These are phyloP conservation scores for Eudorcas thomsonii DNA, from an alignment of 2,113 vertebrate genomes.

Conservation along the genomic window DNA sequence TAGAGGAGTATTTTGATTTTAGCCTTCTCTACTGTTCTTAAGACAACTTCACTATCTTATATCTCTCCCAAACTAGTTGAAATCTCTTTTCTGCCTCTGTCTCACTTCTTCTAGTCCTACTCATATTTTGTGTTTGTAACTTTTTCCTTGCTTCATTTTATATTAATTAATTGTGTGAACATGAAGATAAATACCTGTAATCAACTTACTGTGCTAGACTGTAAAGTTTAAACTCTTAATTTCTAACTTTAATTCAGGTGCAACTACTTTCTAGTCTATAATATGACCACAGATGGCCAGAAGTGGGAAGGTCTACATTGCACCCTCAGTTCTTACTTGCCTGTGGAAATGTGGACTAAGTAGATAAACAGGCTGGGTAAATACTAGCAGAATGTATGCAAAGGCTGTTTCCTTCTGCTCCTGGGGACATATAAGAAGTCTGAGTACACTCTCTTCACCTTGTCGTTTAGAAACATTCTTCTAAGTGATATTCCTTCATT, in stretches of 20 bases:
- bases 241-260: background rate
- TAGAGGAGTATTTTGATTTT: background rate
- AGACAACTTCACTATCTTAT: background rate
- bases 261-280: background rate
- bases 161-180: background rate
- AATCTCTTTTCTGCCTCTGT: background rate
- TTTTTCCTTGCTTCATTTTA: background rate
- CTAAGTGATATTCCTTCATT: background rate
- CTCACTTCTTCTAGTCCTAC: background rate
- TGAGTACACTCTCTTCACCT: background rate
- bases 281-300: background rate
- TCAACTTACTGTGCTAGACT: background rate
- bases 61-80: background rate
- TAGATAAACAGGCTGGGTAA: background rate
- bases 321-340: fast-evolving
- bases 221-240: background rate
- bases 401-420: background rate
- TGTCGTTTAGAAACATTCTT: background rate
- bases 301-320: background rate
- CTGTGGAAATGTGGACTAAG: background rate
- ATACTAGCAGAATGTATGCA: no score
- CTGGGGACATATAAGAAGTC: no score
- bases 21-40: background rate
- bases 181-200: background rate
- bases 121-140: background rate